Conservation (phyloP, 2,113 vertebrate genomes). For the Charadrius vociferus region DNA sequence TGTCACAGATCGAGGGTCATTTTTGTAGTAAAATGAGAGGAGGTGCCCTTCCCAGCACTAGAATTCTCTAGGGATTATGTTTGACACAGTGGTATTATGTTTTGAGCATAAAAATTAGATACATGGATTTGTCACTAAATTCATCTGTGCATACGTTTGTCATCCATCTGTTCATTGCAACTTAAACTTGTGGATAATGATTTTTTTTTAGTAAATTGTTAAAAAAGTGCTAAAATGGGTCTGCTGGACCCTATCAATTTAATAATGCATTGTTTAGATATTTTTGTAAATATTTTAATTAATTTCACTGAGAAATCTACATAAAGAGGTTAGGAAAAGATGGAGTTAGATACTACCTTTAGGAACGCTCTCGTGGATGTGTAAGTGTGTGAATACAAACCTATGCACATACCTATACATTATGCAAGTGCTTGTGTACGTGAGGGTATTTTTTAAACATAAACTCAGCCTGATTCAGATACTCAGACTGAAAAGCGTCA, state of each 20-base stretch:
- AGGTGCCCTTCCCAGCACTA: conserved; percentile 9
- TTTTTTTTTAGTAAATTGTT: conserved; percentile 56
- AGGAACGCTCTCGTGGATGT: not conserved
- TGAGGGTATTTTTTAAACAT: not conserved
- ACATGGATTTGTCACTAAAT: conserved; percentile 68
- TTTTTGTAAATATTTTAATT: conserved; percentile 34
- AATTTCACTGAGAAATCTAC: not conserved
- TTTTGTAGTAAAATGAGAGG: conserved; percentile 33
- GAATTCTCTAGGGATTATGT: conserved; percentile 47
- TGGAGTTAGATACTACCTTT: not conserved
- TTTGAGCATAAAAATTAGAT: conserved; percentile 67
- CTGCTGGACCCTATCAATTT: conserved; percentile 36
- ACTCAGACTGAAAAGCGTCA: not conserved
- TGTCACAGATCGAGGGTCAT: not conserved
- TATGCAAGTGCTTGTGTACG: not conserved
- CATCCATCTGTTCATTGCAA: conserved; percentile 70
- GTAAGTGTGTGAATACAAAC: not conserved
- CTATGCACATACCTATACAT: not conserved
- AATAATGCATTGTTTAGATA: conserved; percentile 48
- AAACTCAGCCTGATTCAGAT: not conserved
- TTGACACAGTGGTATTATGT: conserved; percentile 65
- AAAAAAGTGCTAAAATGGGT: conserved; percentile 38
- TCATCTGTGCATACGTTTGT: conserved; percentile 68
- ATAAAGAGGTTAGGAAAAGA: not conserved
- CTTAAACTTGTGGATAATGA: conserved; percentile 44